phyloP scores from a whole-genome alignment of 1,140 invertebrate species.

The Ceratitis capitata region DNA sequence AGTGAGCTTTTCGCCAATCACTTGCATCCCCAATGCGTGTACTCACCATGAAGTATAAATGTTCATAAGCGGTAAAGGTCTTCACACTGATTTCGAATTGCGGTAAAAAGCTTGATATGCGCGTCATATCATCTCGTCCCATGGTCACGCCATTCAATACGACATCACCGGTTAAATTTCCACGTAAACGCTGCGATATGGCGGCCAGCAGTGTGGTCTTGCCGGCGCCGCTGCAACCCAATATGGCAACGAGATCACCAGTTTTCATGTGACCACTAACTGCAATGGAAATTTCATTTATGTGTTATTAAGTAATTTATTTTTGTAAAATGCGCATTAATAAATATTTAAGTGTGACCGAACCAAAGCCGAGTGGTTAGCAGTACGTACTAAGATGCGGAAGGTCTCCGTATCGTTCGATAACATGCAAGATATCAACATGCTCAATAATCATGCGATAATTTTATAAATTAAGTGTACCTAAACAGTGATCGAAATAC shows the following conservation, averaged over 20 bases:
- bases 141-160: slow-evolving; percentile 74
- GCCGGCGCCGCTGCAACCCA: slow-evolving; percentile 74
- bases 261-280: slow-evolving; percentile 69
- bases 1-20: neutral
- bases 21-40: neutral
- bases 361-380: too few relatives aligned
- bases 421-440: too few relatives aligned
- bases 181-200: slow-evolving; percentile 73
- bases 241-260: slow-evolving; percentile 69
- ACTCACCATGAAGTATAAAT: slow-evolving; percentile 80
- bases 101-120: slow-evolving; percentile 78
- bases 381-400: too few relatives aligned
- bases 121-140: slow-evolving; percentile 71
- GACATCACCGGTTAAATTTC: slow-evolving; percentile 71
- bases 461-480: too few relatives aligned
- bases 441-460: too few relatives aligned
- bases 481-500: too few relatives aligned
- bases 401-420: too few relatives aligned
- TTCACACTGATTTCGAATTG: slow-evolving; percentile 77
- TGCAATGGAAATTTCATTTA: slow-evolving; percentile 49
- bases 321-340: too few relatives aligned
- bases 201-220: slow-evolving; percentile 78
- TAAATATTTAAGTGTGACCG: too few relatives aligned
- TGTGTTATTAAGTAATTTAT: too few relatives aligned
- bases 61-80: slow-evolving; percentile 75